Percentiles rank a stretch among this genome's conserved stretches.
phyloP scores from a whole-genome alignment of 92 coral and sea anemone species.

The Porites rus region DNA sequence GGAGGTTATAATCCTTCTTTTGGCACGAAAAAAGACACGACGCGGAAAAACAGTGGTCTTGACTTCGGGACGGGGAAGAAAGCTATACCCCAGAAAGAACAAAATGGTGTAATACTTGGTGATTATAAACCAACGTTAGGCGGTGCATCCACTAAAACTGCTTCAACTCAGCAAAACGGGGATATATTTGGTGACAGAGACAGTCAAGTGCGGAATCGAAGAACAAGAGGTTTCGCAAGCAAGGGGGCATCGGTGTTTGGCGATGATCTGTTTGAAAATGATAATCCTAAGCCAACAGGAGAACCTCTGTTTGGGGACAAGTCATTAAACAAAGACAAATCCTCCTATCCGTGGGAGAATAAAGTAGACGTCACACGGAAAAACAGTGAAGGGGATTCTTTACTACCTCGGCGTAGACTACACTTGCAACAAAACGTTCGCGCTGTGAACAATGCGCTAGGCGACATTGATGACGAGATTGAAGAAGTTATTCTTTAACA shows the following conservation, averaged over 20 bases:
- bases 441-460: slow-evolving; percentile 80
- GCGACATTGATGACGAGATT: slow-evolving; percentile 88
- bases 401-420: slow-evolving; percentile 73
- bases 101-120: slow-evolving; percentile 62
- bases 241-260: slow-evolving; percentile 74
- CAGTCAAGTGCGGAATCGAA: slow-evolving; percentile 62
- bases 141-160: slow-evolving; percentile 33
- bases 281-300: slow-evolving; percentile 54
- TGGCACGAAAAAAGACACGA: slow-evolving; percentile 44
- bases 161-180: slow-evolving; percentile 33
- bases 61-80: slow-evolving; percentile 68
- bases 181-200: slow-evolving; percentile 48
- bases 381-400: slow-evolving; percentile 49
- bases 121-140: slow-evolving; percentile 78
- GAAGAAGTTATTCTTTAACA: slow-evolving; percentile 89
- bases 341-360: slow-evolving; percentile 84
- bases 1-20: slow-evolving; percentile 82
- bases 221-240: slow-evolving; percentile 38
- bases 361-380: slow-evolving; percentile 54
- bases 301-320: slow-evolving; percentile 64
- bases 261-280: slow-evolving; percentile 68
- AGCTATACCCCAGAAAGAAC: slow-evolving; percentile 17
- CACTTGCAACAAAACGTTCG: slow-evolving; percentile 68
- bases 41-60: slow-evolving; percentile 70
- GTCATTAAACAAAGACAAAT: slow-evolving; percentile 38